phyloP scores from a whole-genome alignment of 2,113 vertebrate species.

The Herpetotheres cachinnans region DNA sequence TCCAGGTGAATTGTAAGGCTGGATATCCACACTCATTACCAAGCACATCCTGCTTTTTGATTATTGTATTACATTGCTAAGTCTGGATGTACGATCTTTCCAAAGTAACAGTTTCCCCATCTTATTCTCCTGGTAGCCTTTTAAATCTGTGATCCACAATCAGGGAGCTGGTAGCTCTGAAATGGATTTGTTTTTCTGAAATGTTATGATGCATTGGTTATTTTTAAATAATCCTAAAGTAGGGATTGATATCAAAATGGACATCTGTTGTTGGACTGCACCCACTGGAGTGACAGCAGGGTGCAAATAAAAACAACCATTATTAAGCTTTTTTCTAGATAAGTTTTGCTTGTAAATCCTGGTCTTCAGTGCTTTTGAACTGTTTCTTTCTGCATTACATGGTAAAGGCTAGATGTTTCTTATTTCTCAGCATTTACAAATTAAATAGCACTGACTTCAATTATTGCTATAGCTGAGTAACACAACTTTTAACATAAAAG shows the following conservation, averaged over 20 bases:
- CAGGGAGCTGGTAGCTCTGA: background rate
- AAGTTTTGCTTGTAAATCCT: background rate
- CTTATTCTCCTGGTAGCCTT: background rate
- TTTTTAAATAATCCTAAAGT: background rate
- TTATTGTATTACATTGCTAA: background rate
- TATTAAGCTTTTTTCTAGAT: background rate
- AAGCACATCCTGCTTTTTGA: background rate
- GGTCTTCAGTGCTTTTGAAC: background rate
- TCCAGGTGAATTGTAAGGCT: background rate
- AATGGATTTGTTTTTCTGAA: background rate
- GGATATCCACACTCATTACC: background rate
- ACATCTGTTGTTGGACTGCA: constrained; percentile 4
- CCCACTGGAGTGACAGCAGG: background rate
- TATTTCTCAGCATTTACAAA: background rate
- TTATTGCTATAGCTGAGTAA: background rate
- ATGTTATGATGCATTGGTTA: background rate
- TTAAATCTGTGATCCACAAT: background rate
- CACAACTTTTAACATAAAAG: background rate
- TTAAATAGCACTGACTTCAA: background rate
- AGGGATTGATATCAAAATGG: background rate
- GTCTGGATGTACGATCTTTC: background rate
- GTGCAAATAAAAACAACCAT: background rate
- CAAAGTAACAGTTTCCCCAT: background rate
- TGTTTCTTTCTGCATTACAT: background rate
- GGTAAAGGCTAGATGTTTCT: background rate